phyloP scores from a whole-genome alignment of 1,140 invertebrate genomes.

The Holcopasites calliopsidis region DNA sequence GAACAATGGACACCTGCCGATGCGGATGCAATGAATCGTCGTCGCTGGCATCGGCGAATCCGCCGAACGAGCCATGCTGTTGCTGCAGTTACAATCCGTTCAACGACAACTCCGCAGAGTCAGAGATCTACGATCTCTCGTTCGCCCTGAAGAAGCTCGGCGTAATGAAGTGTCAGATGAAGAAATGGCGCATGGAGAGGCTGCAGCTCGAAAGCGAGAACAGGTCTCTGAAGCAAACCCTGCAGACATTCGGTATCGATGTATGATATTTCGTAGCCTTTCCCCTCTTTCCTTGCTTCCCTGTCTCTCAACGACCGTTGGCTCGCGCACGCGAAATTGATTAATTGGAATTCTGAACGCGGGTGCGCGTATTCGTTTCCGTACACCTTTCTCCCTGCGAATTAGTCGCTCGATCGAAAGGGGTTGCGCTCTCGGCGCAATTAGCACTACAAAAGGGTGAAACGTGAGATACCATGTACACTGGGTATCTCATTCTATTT shows the following conservation, averaged over 20 bases:
- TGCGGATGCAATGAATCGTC: slow-evolving; percentile 60
- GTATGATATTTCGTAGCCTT: slow-evolving; percentile 23
- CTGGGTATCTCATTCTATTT: background rate
- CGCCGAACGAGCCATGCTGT: slow-evolving; percentile 62
- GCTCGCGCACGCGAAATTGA: slow-evolving; percentile 19
- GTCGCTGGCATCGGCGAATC: slow-evolving; percentile 38
- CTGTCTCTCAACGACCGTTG: background rate
- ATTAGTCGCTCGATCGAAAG: background rate
- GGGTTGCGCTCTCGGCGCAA: background rate
- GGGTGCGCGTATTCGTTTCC: background rate
- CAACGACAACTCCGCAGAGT: slow-evolving; percentile 62
- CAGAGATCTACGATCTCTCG: slow-evolving; percentile 66
- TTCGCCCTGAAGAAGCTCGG: slow-evolving; percentile 71
- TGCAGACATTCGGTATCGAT: slow-evolving; percentile 67
- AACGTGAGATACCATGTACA: background rate
- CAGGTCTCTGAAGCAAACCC: slow-evolving; percentile 67
- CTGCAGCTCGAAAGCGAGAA: slow-evolving; percentile 70
- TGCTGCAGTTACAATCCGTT: slow-evolving; percentile 68
- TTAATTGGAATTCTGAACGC: slow-evolving; percentile 26
- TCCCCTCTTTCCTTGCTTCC: too few relatives aligned
- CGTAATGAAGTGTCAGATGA: slow-evolving; percentile 74
- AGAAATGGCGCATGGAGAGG: slow-evolving; percentile 71
- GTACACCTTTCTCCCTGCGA: background rate
- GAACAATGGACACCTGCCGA: slow-evolving; percentile 50
- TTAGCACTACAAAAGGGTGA: background rate